phyloP scores from a whole-genome alignment of 2,113 vertebrate genomes.

The Caranx ignobilis region DNA sequence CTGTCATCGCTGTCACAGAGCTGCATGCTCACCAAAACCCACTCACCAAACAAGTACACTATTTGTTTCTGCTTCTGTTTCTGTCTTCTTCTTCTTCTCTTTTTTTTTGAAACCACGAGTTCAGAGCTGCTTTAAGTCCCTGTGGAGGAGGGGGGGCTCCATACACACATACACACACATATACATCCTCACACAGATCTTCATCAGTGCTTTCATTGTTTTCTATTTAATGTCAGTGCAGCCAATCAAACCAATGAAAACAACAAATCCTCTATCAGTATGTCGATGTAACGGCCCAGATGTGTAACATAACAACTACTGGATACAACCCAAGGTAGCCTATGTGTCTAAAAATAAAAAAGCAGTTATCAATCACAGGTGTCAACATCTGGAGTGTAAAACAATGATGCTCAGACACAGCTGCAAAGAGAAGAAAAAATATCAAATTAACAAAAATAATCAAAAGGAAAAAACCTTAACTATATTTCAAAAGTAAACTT shows the following conservation, averaged over 20 bases:
- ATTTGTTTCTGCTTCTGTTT: slow-evolving; percentile 28
- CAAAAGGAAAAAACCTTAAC: too few species aligned
- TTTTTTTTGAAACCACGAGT: background rate
- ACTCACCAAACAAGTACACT: slow-evolving; percentile 14
- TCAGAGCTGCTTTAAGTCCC: background rate
- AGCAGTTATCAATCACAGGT: background rate
- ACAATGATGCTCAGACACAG: background rate
- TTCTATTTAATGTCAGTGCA: background rate
- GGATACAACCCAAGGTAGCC: background rate
- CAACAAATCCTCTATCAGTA: background rate
- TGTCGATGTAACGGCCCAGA: background rate
- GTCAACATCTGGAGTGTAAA: background rate
- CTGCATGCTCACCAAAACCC: background rate
- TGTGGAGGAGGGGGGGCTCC: background rate
- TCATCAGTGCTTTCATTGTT: background rate
- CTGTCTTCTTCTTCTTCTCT: background rate
- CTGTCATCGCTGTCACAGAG: slow-evolving; percentile 56
- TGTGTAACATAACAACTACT: background rate
- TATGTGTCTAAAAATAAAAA: background rate
- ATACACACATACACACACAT: background rate
- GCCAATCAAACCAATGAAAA: background rate
- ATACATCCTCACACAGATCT: background rate
- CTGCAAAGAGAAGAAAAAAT: background rate
- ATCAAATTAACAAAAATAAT: too few species aligned
- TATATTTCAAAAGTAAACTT: too few species aligned